phyloP scores from a whole-genome alignment of 2,113 vertebrate species.

The Emydura subglobosa region DNA sequence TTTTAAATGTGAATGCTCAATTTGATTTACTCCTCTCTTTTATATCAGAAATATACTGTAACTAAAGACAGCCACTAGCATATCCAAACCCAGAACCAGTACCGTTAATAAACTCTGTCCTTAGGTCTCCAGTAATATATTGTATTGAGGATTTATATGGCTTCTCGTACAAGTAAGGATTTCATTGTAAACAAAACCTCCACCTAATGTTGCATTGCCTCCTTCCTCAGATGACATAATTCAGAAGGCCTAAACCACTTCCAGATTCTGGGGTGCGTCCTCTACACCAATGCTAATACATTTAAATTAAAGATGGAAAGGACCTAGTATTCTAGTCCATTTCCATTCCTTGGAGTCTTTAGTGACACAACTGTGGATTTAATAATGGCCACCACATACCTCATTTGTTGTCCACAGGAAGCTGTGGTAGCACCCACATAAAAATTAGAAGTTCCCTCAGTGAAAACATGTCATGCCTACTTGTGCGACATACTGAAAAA shows the following conservation, averaged over 20 bases:
- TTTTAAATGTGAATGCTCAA: slow-evolving; percentile 32
- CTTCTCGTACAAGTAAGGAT: not conserved
- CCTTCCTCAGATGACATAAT: not conserved
- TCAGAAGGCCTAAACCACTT: not conserved
- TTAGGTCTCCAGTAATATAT: not conserved
- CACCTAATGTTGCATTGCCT: not conserved
- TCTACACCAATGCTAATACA: not conserved
- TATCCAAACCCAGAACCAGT: not conserved
- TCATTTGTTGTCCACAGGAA: not conserved
- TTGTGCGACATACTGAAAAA: accelerated
- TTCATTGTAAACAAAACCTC: not conserved
- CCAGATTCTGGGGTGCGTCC: not conserved
- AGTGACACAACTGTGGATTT: not conserved
- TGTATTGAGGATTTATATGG: not conserved
- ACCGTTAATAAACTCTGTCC: not conserved
- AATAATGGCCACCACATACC: not conserved
- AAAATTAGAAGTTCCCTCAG: not conserved
- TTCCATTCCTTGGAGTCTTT: not conserved
- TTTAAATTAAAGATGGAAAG: not conserved
- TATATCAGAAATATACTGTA: slow-evolving; percentile 23
- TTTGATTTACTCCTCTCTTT: slow-evolving; percentile 49
- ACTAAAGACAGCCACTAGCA: not conserved
- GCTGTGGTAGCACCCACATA: not conserved
- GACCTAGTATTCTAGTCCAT: not conserved
- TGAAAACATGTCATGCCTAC: not conserved